These are phyloP conservation scores for Panurus biarmicus DNA, from an alignment of 2,113 vertebrate species.

Conservation along the genomic window DNA sequence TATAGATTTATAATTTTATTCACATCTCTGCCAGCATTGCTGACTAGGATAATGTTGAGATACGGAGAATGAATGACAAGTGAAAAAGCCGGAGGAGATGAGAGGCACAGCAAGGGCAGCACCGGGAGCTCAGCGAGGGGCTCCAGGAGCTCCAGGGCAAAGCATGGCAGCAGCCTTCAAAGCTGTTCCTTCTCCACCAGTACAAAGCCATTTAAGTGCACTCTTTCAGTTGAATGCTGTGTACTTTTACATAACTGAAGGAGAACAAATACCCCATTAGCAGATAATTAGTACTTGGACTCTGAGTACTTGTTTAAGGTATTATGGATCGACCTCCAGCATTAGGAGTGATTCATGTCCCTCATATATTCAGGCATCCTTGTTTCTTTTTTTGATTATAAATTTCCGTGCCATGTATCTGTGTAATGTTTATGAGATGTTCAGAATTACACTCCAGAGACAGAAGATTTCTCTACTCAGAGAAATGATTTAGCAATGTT, in stretches of 20 bases:
- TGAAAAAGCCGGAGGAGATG: neutral
- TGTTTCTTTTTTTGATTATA: neutral
- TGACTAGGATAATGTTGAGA: neutral
- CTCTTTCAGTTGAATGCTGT: constrained; percentile 2
- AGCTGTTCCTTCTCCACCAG: neutral
- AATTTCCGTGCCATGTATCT: neutral
- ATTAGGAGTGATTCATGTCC: neutral
- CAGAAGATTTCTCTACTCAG: neutral
- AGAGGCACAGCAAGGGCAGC: neutral
- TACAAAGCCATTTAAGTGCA: neutral
- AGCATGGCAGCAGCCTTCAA: neutral
- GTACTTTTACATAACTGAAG: constrained; percentile 44
- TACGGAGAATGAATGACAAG: neutral
- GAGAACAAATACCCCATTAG: constrained; percentile 37
- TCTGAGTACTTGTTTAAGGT: constrained; percentile 25
- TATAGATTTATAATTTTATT: neutral
- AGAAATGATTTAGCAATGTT: neutral
- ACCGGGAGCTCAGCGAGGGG: neutral
- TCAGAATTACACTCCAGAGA: neutral
- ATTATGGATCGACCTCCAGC: neutral
- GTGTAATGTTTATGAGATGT: neutral
- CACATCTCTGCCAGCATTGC: neutral
- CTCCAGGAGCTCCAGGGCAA: neutral
- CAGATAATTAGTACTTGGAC: constrained; percentile 34
- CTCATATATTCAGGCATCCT: neutral